Evolutionary conservation across 2,797 vertebrate species (phyloP).

Genomic region (Dallia pectoralis): DNA sequence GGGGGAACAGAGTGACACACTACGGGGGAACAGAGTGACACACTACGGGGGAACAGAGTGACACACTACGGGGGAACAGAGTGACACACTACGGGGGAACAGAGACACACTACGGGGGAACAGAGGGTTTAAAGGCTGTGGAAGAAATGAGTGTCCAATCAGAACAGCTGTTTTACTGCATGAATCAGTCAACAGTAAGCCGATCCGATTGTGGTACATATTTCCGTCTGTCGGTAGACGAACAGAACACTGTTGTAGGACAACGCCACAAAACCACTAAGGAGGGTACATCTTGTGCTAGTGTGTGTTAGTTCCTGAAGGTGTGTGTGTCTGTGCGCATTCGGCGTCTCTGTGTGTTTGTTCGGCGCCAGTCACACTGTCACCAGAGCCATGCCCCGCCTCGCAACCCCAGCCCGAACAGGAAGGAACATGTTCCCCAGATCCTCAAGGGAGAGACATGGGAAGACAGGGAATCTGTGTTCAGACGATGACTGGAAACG

Average conservation of each 20-base stretch:
- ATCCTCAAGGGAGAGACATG: conserved; percentile 50
- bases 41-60: too few relatives aligned
- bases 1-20: too few relatives aligned
- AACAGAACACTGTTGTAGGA: conserved; percentile 44
- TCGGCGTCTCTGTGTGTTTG: conserved; percentile 21
- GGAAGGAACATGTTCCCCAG: conserved; percentile 66
- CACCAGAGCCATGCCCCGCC: conserved; percentile 41
- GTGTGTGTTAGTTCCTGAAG: neutral
- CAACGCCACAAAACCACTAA: conserved; percentile 55
- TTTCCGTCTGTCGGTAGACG: conserved; percentile 18
- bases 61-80: too few relatives aligned
- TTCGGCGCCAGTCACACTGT: conserved; percentile 63
- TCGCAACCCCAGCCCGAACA: conserved; percentile 59
- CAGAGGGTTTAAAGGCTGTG: neutral
- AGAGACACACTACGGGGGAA: too few relatives aligned
- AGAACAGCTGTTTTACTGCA: neutral
- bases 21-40: too few relatives aligned
- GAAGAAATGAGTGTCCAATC: neutral
- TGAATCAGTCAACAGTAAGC: neutral
- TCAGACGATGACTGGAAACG: conserved; percentile 18
- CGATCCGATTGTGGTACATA: neutral
- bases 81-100: too few relatives aligned
- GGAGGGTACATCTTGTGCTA: conserved; percentile 52
- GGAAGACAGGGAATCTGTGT: conserved; percentile 38
- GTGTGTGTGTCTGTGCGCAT: conserved; percentile 14